Evolutionary conservation across 2,888 invertebrate species (phyloP), one percentile per base, ranked within the genome.

Genomic region (Halictus ligatus): DNA sequence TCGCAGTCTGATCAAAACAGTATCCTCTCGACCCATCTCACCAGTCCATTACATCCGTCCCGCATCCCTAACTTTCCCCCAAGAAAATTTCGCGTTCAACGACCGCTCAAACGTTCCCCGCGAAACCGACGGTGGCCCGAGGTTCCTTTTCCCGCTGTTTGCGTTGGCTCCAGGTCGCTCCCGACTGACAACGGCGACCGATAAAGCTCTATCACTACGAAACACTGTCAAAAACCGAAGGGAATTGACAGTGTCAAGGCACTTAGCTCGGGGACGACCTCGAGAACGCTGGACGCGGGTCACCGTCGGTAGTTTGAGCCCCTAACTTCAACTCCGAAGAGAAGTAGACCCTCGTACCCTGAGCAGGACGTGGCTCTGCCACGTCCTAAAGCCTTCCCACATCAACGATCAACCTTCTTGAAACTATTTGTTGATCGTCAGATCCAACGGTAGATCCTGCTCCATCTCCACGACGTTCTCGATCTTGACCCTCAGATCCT

Each of bases 371-470:
- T 80, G 10, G 13, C 12, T 40, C 46, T 21, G 29, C 15, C 29
- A 25, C 10, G 40, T 7, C 29, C 58, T 4, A 7, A 60, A 25
- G 29, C 3, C 29, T 64, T 48, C 10, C 64, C 13, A 10, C 29
- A 48, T 21, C 25, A 21, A 48, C 64, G 10, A 48, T 64, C 18
- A 21, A 25, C 21, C 18, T 6, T 25, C 35, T n/a, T 15, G 67
- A 12, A 1, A 12, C 94, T 92, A 95, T 85, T 95, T 95, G 83
- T 95, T 95, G 92, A 95, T 93, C 84, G 94, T 96, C 91, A 95
- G 92, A 85, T 95, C 95, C 76, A 95, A 90, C 12, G 95, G 95
- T 78, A 95, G 89, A 86, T 95, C 95, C 88, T 96, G 95, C 83
- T 95, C 95, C 93, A 95, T 94, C 35, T 95, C 95, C 10, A 93